Evolutionary conservation across 2,113 vertebrate species (phyloP), one percentile per base, ranked within the genome.

Genomic region (Lethenteron camtschaticum): DNA sequence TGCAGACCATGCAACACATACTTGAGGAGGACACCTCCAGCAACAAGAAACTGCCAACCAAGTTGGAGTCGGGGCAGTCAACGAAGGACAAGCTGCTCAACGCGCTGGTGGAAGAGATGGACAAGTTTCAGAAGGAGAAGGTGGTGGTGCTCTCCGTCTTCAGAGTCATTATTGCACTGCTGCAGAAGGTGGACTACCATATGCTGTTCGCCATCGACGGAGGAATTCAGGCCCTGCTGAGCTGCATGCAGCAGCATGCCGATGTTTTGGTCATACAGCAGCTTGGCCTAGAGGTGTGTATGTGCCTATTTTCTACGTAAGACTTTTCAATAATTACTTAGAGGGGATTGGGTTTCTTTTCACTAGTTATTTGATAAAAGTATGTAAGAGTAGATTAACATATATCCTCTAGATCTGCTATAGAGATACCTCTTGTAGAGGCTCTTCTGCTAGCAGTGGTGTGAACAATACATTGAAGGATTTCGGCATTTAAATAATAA

Each of bases 61-160:
- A 13, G 11, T 68, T 69, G 63, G 60, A 66, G 20, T 66, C 14
- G 14, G 24, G 24, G 10, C 72, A 1, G 9, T 1, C 0, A 0
- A 55, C 79, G 41, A 95, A 90, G 76, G 89, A 95, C 77, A 87
- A 86, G 75, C 79, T 94, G n/a, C 80, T 90, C 78, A 88, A 85
- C 79, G 78, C 77, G 57, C 75, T 86, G 58, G 85, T 84, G 78
- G 87, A 96, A 72, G 77, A 94, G 76, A 79, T 96, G 71, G 79
- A 76, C 72, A 75, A 75, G 0, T 80, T 85, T 72, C 77, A 72
- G 70, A 79, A 79, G 41, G 85, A 87, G 74, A 83, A 88, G 76
- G 76, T 76, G 11, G 68, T 79, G 76, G 83, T 81, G 60, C 74
- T 78, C 10, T 73, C 78, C 73, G 74, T 79, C 1, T 79, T 97